Base-by-base conservation (phyloP, 2,113 vertebrate species). In the Pampusana beccarii region DNA sequence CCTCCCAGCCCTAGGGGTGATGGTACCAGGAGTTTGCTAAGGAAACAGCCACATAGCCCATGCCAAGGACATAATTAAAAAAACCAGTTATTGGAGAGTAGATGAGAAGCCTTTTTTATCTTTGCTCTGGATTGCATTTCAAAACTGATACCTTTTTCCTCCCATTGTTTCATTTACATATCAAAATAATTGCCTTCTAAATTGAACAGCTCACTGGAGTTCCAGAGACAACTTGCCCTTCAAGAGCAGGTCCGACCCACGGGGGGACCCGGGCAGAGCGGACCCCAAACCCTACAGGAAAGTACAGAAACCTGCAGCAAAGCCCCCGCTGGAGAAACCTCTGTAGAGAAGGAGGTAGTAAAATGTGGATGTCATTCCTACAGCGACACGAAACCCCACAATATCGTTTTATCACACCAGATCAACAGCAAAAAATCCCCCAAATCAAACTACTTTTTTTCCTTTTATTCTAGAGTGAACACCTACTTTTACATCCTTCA, bases 151-250 rank as follows among this genome's bases (percentile, higher is more conserved):
- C 79, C 75, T 83, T 65, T 65, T 64, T 51, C 66, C 81, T 23
- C 83, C 51, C 82, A 53, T 50, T 12, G 3, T 80, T 83, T 93
- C 79, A 95, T 96, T 97, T 96, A 29, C 96, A 93, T 95, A 92
- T 92, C 79, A 94, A 73, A 94, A 93, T 83, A 66, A 86, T 48
- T 93, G 64, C 71, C 79, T 95, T 78, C 85, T 46, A 38, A 83
- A 60, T 54, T 73, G 64, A 62, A 29, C 28, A 58, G 71, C 40
- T 16, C 71, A 57, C 46, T 48, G 38, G 38, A 53, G 73, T 9
- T 34, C 64, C n/a, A 33, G 46, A 40, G 77, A 51, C 42, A 78
- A 88, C 64, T 57, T 70, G 67, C 87, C 71, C 91, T 85, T 74
- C 90, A 61, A 28, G 83, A 70, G 62, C 50, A 40, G 70, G 44